Percentiles rank a stretch among this genome's conserved stretches.
Evolutionary conservation across 37 sponge, comb jelly and placozoan species (phyloP).

Genomic region (Ianthella basta): DNA sequence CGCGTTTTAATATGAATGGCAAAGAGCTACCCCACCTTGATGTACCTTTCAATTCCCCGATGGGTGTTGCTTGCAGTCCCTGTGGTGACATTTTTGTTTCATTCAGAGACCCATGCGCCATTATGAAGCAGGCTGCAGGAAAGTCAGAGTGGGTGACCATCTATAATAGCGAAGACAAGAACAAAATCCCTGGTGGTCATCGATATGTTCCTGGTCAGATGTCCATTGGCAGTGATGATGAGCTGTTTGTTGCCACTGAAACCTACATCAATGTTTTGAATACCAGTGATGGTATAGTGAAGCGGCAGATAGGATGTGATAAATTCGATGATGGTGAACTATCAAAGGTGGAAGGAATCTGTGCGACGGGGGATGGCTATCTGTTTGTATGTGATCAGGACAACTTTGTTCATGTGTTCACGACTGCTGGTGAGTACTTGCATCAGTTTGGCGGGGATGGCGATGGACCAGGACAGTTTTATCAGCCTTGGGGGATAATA

Average conservation of each 20-base stretch:
- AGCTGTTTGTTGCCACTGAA: too few relatives aligned
- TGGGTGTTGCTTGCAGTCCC: background rate
- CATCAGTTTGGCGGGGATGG: background rate
- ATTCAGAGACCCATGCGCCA: background rate
- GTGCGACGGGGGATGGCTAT: too few relatives aligned
- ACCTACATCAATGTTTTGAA: too few relatives aligned
- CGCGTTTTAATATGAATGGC: constrained; percentile 11
- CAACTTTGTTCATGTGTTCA: background rate
- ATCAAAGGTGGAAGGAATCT: too few relatives aligned
- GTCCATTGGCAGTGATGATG: too few relatives aligned
- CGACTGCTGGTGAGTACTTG: background rate
- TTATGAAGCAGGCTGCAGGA: background rate
- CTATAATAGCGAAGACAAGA: background rate
- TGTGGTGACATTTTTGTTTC: constrained; percentile 7
- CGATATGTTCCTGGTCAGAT: too few relatives aligned
- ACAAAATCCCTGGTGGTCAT: too few relatives aligned
- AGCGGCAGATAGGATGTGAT: too few relatives aligned
- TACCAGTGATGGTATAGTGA: too few relatives aligned
- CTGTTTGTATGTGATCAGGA: too few relatives aligned
- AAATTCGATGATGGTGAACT: too few relatives aligned
- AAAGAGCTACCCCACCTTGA: background rate
- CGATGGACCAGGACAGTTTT: background rate
- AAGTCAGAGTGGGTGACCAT: constrained; percentile 6
- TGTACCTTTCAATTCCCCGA: background rate
- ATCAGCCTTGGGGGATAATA: background rate